Base-by-base conservation (phyloP, 2,797 vertebrate genomes). In the Sparus aurata region DNA sequence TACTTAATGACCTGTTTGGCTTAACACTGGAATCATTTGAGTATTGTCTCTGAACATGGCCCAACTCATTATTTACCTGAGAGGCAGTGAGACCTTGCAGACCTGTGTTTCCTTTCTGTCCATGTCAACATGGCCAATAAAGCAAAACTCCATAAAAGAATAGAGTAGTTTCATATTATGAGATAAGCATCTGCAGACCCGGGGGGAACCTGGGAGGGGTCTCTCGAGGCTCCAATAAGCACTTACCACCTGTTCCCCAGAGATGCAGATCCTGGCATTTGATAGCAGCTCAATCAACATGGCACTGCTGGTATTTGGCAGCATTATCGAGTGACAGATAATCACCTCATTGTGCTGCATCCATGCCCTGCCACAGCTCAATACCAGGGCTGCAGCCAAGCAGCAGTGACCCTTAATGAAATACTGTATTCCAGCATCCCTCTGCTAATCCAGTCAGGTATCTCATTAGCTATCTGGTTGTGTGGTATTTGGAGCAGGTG, bases 401-500 rank as follows among this genome's bases (percentile, higher is more conserved):
- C 75, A 57, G 70, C 67, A 22, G 65, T 41, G 73, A 77, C 76
- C 81, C 70, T 69, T 91, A 88, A 90, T 93, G 83, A 91, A 90
- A 90, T 74, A 86, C 73, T 85, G 87, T 91, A 88, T 78, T 69
- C 78, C 73, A 72, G 80, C 62, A 76, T 85, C 84, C 52, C 77
- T 85, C 71, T 79, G 77, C 75, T 91, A 86, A 91, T 91, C 87
- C 77, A 71, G 64, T 17, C 72, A 85, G 84, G 87, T 87, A 92
- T 93, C 93, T 88, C 85, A 91, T 90, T 87, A 91, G 87, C 83
- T 75, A 65, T 77, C 58, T 62, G 81, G 67, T 34, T 79, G 79
- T 84, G 79, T 73, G 87, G 87, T 80, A 89, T 91, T 82, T 64
- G 49, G 82, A 89, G 88, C 92, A 95, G 93, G 93, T 93, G 94